A percentile compares a stretch with the other conserved stretches of the same genome.
These are phyloP conservation scores for Brenthis ino DNA, from an alignment of 2,888 invertebrate genomes.

Conservation along the genomic window DNA sequence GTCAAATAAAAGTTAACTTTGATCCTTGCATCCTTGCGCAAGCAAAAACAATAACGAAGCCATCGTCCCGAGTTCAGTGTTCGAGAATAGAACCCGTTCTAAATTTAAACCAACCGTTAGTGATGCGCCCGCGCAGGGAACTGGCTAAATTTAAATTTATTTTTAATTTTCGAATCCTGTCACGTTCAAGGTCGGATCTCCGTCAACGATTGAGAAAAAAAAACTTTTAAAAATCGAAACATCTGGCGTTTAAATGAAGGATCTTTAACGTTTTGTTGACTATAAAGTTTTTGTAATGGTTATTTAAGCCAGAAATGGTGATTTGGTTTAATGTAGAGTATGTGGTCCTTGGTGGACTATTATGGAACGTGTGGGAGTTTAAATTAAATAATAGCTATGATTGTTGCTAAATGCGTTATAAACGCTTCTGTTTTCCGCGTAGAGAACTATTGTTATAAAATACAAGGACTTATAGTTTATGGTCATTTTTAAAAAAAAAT, in stretches of 20 bases:
- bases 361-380: conserved; percentile 33
- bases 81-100: conserved; percentile 78
- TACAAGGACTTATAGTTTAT: neutral
- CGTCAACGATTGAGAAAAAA: conserved; percentile 51
- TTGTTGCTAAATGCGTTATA: conserved; percentile 36
- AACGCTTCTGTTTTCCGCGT: conserved; percentile 26
- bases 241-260: conserved; percentile 58
- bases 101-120: conserved; percentile 76
- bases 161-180: conserved; percentile 72
- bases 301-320: conserved; percentile 50
- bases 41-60: conserved; percentile 73
- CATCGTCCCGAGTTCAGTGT: conserved; percentile 76
- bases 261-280: conserved; percentile 50
- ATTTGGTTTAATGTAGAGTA: conserved; percentile 51
- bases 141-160: conserved; percentile 67
- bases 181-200: conserved; percentile 77
- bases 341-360: conserved; percentile 39
- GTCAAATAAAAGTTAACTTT: conserved; percentile 22
- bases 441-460: neutral
- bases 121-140: conserved; percentile 73
- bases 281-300: conserved; percentile 50
- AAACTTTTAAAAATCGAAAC: conserved; percentile 53
- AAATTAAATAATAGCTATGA: conserved; percentile 38
- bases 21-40: conserved; percentile 35
- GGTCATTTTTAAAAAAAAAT: too few species aligned